Percentiles rank a stretch among this genome's conserved stretches.
Conservation (phyloP, 2,113 vertebrate genomes). For the Thalassoma bifasciatum region DNA sequence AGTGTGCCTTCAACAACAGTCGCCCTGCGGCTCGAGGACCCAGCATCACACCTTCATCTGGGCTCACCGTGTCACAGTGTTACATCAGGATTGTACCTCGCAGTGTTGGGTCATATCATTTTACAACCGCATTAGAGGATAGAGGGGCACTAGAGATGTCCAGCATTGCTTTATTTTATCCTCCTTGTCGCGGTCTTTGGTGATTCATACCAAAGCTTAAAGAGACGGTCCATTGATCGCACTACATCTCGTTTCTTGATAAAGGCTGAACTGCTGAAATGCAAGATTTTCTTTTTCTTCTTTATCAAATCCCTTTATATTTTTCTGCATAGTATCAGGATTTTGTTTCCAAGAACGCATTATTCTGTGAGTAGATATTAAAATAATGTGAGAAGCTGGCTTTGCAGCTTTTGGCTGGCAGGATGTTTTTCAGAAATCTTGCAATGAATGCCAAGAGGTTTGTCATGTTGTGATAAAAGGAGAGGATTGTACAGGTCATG, state of each 20-base stretch:
- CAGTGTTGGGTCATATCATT: slow-evolving; percentile 62
- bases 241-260: slow-evolving; percentile 50
- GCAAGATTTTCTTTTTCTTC: slow-evolving; percentile 38
- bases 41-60: slow-evolving; percentile 47
- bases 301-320: slow-evolving; percentile 59
- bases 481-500: slow-evolving; percentile 51
- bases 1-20: slow-evolving; percentile 51
- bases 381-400: slow-evolving; percentile 41
- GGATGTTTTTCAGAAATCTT: slow-evolving; percentile 31
- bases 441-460: slow-evolving; percentile 50
- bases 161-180: slow-evolving; percentile 50
- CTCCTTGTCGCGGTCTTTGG: slow-evolving; percentile 54
- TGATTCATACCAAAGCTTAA: slow-evolving; percentile 54
- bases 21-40: slow-evolving; percentile 62
- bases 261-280: slow-evolving; percentile 68
- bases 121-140: slow-evolving; percentile 55
- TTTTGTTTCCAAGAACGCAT: slow-evolving; percentile 69
- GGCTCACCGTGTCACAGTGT: slow-evolving; percentile 60
- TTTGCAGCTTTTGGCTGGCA: slow-evolving; percentile 51
- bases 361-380: slow-evolving; percentile 65
- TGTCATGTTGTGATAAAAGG: slow-evolving; percentile 68
- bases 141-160: slow-evolving; percentile 43
- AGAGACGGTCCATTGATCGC: slow-evolving; percentile 66
- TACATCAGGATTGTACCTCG: slow-evolving; percentile 62
- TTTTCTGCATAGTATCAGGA: slow-evolving; percentile 62